phyloP scores from a whole-genome alignment of 2,888 invertebrate species.

The Lithophane ornitopus region DNA sequence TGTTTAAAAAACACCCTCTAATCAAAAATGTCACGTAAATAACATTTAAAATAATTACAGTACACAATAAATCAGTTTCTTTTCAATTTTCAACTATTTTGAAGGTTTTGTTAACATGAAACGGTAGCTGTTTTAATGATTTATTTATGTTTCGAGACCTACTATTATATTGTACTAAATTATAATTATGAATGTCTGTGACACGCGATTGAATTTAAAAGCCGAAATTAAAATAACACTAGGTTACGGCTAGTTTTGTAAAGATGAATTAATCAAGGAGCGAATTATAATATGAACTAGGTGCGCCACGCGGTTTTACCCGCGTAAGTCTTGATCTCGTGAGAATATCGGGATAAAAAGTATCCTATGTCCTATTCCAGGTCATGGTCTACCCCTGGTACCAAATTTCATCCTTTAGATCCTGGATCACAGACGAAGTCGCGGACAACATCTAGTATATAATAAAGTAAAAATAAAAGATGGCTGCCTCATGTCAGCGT shows the following conservation, averaged over 20 bases:
- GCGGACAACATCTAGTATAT: too few species aligned
- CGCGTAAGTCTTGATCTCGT: too few species aligned
- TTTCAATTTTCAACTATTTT: constrained; percentile 50
- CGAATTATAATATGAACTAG: neutral
- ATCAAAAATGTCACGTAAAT: constrained; percentile 19
- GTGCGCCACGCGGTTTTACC: too few species aligned
- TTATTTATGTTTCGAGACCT: constrained; percentile 43
- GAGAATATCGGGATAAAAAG: too few species aligned
- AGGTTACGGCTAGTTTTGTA: neutral
- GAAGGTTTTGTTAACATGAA: constrained; percentile 50
- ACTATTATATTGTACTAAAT: constrained; percentile 60
- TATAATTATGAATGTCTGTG: constrained; percentile 46
- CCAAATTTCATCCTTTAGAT: too few species aligned
- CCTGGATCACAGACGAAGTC: too few species aligned
- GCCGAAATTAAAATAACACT: constrained; percentile 29
- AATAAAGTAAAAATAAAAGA: too few species aligned
- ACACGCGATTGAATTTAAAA: constrained; percentile 50
- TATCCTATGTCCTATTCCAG: too few species aligned
- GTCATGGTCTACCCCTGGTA: too few species aligned
- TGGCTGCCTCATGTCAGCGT: neutral
- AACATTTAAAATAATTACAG: constrained; percentile 35
- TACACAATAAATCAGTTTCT: constrained; percentile 32
- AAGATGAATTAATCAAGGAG: neutral
- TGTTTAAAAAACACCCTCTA: neutral
- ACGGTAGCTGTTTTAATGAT: constrained; percentile 45